A percentile compares a stretch with the other conserved stretches of the same genome.
Evolutionary conservation across 1,140 invertebrate species (phyloP).

Genomic region (Magallana angulata): DNA sequence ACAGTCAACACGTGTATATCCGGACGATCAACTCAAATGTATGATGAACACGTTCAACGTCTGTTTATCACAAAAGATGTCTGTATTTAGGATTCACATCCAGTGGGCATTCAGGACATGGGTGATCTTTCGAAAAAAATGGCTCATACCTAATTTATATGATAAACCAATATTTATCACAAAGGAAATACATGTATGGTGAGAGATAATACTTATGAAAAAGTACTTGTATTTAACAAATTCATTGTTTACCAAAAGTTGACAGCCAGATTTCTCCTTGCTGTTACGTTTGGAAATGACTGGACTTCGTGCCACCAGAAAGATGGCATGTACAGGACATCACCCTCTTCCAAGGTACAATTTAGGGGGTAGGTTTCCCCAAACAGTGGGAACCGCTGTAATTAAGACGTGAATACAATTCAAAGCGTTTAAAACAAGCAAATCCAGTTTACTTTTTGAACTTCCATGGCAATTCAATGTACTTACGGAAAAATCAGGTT

Average conservation of each 20-base stretch:
- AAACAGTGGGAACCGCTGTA: constrained; percentile 75
- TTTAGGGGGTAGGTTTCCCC: constrained; percentile 67
- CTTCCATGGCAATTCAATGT: no score
- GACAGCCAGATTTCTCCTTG: constrained; percentile 73
- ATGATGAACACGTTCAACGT: no score
- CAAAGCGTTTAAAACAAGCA: no score
- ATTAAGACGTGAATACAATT: no score
- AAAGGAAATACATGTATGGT: not conserved
- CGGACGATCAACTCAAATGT: no score
- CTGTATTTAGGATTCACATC: not conserved
- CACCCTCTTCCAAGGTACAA: constrained; percentile 75
- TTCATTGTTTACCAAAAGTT: constrained; percentile 72
- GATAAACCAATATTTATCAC: not conserved
- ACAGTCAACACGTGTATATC: no score
- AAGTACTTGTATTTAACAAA: no score
- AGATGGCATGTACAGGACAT: constrained; percentile 75
- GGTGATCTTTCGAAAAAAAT: not conserved
- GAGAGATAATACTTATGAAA: no score
- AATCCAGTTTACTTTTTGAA: no score
- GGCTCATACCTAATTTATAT: not conserved
- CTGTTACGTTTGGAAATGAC: constrained; percentile 67
- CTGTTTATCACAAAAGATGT: no score
- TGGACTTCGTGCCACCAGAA: constrained; percentile 79
- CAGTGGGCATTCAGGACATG: not conserved
- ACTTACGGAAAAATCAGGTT: constrained; percentile 71